Evolutionary conservation across 2,113 vertebrate species (phyloP).

Genomic region (Phyllostomus hastatus): DNA sequence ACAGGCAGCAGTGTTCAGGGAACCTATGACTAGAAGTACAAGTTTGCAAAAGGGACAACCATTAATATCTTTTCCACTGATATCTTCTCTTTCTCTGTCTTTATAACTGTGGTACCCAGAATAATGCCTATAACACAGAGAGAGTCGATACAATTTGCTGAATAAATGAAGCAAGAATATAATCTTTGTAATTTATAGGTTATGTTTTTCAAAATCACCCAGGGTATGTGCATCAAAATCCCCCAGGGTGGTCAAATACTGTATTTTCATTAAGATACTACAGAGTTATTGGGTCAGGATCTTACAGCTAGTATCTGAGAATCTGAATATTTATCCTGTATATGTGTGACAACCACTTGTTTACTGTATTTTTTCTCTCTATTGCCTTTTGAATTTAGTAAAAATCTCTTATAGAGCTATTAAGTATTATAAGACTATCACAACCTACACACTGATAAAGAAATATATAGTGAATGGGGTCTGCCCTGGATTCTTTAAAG

Average conservation of each 20-base stretch:
- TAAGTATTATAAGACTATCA: neutral
- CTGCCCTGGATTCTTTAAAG: neutral
- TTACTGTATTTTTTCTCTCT: neutral
- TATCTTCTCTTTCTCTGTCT: neutral
- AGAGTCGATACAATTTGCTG: neutral
- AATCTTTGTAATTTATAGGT: neutral
- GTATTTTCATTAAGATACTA: neutral
- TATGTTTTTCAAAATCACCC: neutral
- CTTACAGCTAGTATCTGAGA: neutral
- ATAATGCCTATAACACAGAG: neutral
- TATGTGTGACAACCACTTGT: neutral
- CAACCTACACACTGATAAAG: neutral
- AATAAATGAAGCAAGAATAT: slow-evolving; percentile 9
- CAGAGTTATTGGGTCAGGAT: neutral
- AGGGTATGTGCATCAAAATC: neutral
- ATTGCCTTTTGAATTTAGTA: neutral
- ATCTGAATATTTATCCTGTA: neutral
- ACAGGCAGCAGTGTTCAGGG: neutral
- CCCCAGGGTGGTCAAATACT: neutral
- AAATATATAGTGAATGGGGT: neutral
- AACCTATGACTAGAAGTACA: neutral
- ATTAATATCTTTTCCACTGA: neutral
- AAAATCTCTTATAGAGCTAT: neutral
- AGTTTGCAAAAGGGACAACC: neutral
- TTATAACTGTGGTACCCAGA: neutral